Conservation (phyloP, 2,113 vertebrate genomes). For the Nymphicus hollandicus region DNA sequence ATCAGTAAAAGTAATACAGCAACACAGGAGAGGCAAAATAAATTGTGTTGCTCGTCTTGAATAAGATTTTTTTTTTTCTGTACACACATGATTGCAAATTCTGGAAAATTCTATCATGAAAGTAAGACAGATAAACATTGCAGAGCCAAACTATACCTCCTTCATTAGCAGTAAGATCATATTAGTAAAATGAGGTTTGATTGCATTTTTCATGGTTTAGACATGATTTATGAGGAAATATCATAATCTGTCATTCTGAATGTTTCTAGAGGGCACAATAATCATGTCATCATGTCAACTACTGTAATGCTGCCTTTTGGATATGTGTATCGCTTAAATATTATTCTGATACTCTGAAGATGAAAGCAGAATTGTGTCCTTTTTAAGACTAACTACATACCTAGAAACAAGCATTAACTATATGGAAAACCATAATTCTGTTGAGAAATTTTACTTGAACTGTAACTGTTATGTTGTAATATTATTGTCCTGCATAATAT, state of each 20-base stretch:
- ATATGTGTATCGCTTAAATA: neutral
- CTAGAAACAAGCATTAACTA: neutral
- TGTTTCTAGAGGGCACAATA: conserved; percentile 38
- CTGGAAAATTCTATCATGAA: neutral
- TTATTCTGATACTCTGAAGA: neutral
- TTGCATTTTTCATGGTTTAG: conserved; percentile 19
- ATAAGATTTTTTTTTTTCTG: neutral
- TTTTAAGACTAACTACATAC: neutral
- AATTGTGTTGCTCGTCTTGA: neutral
- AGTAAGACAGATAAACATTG: neutral
- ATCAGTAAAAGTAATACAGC: neutral
- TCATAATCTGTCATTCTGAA: neutral
- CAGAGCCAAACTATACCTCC: neutral
- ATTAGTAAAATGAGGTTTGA: neutral
- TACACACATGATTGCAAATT: neutral
- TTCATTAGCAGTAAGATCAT: neutral
- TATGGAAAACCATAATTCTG: neutral
- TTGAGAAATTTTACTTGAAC: neutral
- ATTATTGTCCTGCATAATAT: neutral
- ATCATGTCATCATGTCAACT: conserved; percentile 24
- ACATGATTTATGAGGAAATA: conserved; percentile 43
- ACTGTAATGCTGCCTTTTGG: neutral
- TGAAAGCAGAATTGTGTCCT: neutral
- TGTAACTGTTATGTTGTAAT: neutral
- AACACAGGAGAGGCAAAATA: neutral